A percentile compares a stretch with the other conserved stretches of the same genome.
These are phyloP conservation scores for Hyaena hyaena DNA, from an alignment of 2,113 vertebrate species.

Conservation along the genomic window DNA sequence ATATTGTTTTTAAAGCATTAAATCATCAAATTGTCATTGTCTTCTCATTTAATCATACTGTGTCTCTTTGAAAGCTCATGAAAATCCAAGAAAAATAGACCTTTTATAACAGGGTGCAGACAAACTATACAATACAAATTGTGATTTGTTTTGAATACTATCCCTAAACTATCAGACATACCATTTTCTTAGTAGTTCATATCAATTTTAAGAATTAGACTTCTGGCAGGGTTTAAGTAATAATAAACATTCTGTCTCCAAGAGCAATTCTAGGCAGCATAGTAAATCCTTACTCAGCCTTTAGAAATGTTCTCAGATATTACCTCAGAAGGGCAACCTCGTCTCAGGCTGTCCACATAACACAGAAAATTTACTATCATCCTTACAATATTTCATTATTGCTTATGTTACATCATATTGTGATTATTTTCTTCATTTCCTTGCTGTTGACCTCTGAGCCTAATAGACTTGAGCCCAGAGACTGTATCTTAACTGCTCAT, in stretches of 20 bases:
- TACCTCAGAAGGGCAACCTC: neutral
- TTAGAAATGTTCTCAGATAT: neutral
- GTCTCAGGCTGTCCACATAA: neutral
- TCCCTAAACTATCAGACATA: neutral
- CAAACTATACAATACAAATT: neutral
- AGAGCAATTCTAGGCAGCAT: neutral
- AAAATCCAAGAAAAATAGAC: constrained; percentile 23
- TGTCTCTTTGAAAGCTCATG: neutral
- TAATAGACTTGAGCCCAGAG: neutral
- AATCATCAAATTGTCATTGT: neutral
- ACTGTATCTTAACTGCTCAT: neutral
- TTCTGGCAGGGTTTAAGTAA: neutral
- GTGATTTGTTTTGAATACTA: neutral
- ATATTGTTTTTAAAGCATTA: constrained; percentile 27
- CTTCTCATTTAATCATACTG: neutral
- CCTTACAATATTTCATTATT: neutral
- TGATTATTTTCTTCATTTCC: constrained; percentile 9
- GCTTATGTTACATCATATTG: neutral
- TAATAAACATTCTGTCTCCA: constrained; percentile 28
- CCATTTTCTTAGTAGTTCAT: neutral
- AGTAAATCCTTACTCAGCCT: neutral
- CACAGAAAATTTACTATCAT: neutral
- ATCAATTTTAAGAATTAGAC: neutral
- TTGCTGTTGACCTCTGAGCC: neutral
- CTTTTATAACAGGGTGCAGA: neutral